Evolutionary conservation across 1,140 invertebrate genomes (phyloP).

Genomic region (Solenopsis invicta): DNA sequence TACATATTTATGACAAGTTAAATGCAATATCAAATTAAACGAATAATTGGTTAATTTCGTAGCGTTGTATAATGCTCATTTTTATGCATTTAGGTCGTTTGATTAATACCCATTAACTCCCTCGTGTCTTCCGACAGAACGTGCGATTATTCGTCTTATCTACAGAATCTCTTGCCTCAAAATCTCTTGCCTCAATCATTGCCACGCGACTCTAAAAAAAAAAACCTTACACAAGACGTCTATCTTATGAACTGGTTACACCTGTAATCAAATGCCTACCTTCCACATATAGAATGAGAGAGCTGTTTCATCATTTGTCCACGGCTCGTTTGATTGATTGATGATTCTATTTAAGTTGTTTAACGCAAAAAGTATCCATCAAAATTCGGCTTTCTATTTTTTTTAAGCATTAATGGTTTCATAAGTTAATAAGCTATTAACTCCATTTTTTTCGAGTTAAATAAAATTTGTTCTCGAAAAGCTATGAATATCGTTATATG

Average conservation of each 20-base stretch:
- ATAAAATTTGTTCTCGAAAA: too few species aligned
- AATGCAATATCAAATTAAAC: conserved; percentile 34
- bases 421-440: too few species aligned
- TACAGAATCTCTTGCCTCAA: conserved; percentile 1
- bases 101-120: conserved; percentile 34
- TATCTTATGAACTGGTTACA: conserved; percentile 9
- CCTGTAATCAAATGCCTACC: not conserved
- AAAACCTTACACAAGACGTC: not conserved
- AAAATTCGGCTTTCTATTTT: too few species aligned
- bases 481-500: too few species aligned
- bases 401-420: too few species aligned
- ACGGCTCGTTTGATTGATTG: not conserved
- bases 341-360: not conserved
- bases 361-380: too few species aligned
- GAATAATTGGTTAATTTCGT: conserved; percentile 44
- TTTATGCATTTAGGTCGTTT: not conserved
- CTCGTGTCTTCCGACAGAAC: conserved; percentile 9
- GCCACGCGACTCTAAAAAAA: conserved; percentile 16
- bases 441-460: too few species aligned
- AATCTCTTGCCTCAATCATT: conserved; percentile 21
- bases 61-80: not conserved
- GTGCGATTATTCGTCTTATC: conserved; percentile 27
- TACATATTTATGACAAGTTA: conserved; percentile 53
- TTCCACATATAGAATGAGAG: not conserved
- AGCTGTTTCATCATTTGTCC: not conserved